Base-by-base conservation (phyloP, 2,888 invertebrate genomes). In the Lepas anatifera region DNA sequence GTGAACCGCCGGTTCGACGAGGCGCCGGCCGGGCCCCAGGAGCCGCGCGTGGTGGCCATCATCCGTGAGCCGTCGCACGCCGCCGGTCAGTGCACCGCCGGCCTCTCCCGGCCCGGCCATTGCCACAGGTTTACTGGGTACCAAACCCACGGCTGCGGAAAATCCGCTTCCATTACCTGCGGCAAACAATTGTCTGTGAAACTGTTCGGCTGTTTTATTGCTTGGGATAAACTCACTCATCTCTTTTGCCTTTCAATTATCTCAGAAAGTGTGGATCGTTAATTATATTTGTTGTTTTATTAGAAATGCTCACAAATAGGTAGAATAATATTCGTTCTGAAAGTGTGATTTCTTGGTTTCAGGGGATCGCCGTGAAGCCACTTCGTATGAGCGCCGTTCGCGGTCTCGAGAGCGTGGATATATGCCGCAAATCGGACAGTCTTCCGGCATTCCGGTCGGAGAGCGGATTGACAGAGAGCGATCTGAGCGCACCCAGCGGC, bases 41-140 rank as follows among this genome's bases (percentile, higher is more conserved):
- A 66, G 66, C 64, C 64, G 37, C 66, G 66, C 27, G 66, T 66
- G 39, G 66, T 66, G 39, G 66, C 66, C 39, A 66, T 66, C 39
- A 66, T 66, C 39, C n/a, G 66, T 16, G 66, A 66, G 39, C 66
- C 66, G 39, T 37, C 25, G 1, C 39, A 39, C 16, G 25, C 3
- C 25, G 11, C 37, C 6, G 66, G 66, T 66, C 6, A 39, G 66
- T 37, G 25, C 37, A 0, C n/a, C n/a, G n/a, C n/a, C n/a, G n/a
- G n/a, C n/a, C n/a, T n/a, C n/a, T n/a, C n/a, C n/a, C n/a, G n/a
- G n/a, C n/a, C n/a, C n/a, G n/a, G n/a, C n/a, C n/a, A n/a, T n/a
- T n/a, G n/a, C n/a, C n/a, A n/a, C n/a, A n/a, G n/a, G n/a, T n/a
- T n/a, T n/a, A n/a, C n/a, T n/a, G n/a, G n/a, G n/a, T n/a, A n/a